Evolutionary conservation across 2,797 vertebrate genomes (phyloP), one percentile per base, ranked within the genome.

Genomic region (Chromobotia macracanthus): DNA sequence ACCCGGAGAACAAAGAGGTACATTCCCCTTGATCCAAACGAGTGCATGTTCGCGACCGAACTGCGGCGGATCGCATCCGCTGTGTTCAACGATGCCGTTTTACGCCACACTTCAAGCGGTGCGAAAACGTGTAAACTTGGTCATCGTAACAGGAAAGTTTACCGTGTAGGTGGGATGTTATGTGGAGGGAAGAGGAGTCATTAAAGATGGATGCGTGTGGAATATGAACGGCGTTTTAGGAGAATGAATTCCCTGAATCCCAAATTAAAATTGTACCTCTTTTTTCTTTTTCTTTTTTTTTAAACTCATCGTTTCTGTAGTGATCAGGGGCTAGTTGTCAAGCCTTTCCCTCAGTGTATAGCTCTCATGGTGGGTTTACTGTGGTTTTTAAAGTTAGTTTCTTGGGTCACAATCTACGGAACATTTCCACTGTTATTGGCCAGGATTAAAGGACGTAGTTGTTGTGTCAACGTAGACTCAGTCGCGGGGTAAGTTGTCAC

Each of bases 1-100:
- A 79, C n/a, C 35, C 51, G 51, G 80, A 81, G 79, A 87, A 86
- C 86, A 86, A 85, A 86, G 84, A 84, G 75, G 77, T 79, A 84
- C 75, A 83, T 38, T 80, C 55, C 70, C 68, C 66, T 38, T 74
- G 73, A 61, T 44, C 69, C 50, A 79, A 58, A 79, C 35, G 41
- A 56, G 53, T 25, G 48, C 28, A 16, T 53, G 35, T 44, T 41
- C 8, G 51, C 51, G 51, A 53, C 18, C 21, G 23, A 7, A 5
- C 19, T 41, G 0, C 38, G 9, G 38, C 12, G 6, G 11, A 25
- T 23, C 55, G 55, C 18, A 19, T 1, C n/a, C 3, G n/a, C 21
- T 25, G 5, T 35, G 23, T 63, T 69, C 68, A 67, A 10, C 7
- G 41, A 67, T 58, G 31, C 28, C 9, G 6, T 23, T n/a, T 51